Base-by-base conservation (phyloP, 1,140 invertebrate species). In the Brachystomella parvula region DNA sequence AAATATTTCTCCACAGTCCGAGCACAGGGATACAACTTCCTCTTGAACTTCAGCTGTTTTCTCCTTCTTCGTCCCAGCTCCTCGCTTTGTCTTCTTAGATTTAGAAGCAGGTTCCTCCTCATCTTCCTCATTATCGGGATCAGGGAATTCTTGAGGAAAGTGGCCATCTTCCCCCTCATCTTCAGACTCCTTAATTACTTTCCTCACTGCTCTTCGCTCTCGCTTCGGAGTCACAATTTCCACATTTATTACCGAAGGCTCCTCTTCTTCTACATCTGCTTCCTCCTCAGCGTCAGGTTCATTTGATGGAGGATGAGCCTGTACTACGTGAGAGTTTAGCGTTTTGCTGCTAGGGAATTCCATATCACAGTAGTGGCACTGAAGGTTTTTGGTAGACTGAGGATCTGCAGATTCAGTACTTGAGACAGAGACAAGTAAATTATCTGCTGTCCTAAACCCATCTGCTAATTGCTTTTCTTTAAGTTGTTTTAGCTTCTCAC, bases 1-100 rank as follows among this genome's bases (percentile, higher is more conserved):
- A 68, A 74, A 78, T n/a, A 67, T 68, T 28, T 74, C 71, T 33
- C 75, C 76, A 65, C 77, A 77, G 47, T 74, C 31, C 31, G 39
- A 9, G 29, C 60, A 68, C 63, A 24, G 32, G 28, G 15, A 6
- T 29, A 67, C 63, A 49, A 71, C 63, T n/a, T n/a, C 19, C 66
- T 53, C 0, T 64, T 67, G 35, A 70, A 65, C 26, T 72, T 64
- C 44, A 70, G 53, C 31, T 28, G 58, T 28, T 30, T 60, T 6
- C 9, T 49, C 3, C 21, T 47, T 12, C 64, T 67, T 32, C 69
- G 66, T 19, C 69, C 64, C 49, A 65, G 64, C 28, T 67, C 29
- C 12, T 62, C 39, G n/a, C n/a, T n/a, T n/a, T n/a, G n/a, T n/a
- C n/a, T n/a, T n/a, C n/a, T n/a, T n/a, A n/a, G n/a, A n/a, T n/a